Conservation (phyloP, 2,797 vertebrate species). For the Calcarius lapponicus region DNA sequence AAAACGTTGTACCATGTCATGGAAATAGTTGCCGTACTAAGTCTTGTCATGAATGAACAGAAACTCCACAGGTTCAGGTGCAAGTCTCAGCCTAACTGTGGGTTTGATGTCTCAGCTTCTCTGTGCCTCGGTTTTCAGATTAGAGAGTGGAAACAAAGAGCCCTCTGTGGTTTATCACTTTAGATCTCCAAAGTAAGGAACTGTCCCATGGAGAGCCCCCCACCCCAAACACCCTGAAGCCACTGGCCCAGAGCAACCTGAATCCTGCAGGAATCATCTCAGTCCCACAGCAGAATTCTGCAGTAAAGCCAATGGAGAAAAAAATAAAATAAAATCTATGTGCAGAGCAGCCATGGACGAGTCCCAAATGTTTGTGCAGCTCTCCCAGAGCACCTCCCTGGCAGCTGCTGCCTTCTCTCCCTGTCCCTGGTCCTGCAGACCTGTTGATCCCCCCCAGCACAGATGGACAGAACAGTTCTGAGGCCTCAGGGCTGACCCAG, state of each 20-base stretch:
- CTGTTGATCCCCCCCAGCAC: neutral
- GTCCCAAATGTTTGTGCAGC: neutral
- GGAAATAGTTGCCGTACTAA: neutral
- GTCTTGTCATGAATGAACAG: neutral
- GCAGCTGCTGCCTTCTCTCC: conserved; percentile 5
- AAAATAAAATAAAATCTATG: neutral
- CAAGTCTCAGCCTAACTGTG: neutral
- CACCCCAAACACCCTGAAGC: neutral
- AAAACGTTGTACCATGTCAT: neutral
- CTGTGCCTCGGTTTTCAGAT: neutral
- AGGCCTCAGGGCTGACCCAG: neutral
- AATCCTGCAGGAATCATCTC: neutral
- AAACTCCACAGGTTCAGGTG: neutral
- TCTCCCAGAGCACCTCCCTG: neutral
- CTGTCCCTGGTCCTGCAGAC: neutral
- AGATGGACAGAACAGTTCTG: neutral
- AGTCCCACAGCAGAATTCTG: neutral
- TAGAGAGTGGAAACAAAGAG: neutral
- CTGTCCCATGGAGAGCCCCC: neutral
- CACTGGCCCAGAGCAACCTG: fast-evolving
- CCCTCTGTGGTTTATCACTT: neutral
- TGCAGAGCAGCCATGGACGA: neutral
- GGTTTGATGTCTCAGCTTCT: neutral
- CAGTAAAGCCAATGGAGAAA: neutral
- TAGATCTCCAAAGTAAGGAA: neutral